Evolutionary conservation across 2,113 vertebrate genomes (phyloP).

Genomic region (Bos javanicus): DNA sequence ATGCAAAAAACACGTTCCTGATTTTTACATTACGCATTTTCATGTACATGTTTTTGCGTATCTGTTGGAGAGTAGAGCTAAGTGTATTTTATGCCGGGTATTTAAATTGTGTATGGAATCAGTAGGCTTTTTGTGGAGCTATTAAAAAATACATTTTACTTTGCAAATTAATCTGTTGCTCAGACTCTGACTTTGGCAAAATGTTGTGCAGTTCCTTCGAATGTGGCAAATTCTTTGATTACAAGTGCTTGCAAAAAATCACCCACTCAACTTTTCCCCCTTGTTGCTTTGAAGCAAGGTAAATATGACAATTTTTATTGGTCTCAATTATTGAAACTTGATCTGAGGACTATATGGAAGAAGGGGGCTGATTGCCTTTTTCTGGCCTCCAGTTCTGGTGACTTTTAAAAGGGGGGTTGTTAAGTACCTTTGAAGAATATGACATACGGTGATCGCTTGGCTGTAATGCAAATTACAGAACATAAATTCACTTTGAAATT

Average conservation of each 20-base stretch:
- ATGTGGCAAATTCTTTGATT: conserved; percentile 64
- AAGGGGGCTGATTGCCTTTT: conserved; percentile 54
- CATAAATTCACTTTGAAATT: conserved; percentile 66
- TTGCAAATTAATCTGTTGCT: conserved; percentile 61
- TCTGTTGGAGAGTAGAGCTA: background rate
- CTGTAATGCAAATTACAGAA: conserved; percentile 60
- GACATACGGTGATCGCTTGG: conserved; percentile 48
- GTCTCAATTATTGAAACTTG: conserved; percentile 72
- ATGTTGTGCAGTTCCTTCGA: conserved; percentile 43
- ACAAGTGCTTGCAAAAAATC: conserved; percentile 63
- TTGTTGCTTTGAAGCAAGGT: conserved; percentile 56
- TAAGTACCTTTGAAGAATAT: conserved; percentile 71
- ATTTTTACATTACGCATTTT: conserved; percentile 37
- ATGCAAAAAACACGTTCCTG: conserved; percentile 12
- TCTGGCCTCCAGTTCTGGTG: conserved; percentile 52
- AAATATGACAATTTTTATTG: conserved; percentile 75
- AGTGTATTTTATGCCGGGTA: conserved; percentile 4
- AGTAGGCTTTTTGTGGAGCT: background rate
- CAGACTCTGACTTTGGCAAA: conserved; percentile 47
- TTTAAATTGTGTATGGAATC: conserved; percentile 26
- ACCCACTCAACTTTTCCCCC: conserved; percentile 52
- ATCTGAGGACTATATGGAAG: conserved; percentile 58
- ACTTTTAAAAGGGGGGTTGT: conserved; percentile 64
- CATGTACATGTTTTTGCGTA: conserved; percentile 21
- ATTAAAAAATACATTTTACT: conserved; percentile 31